Evolutionary conservation across 2,888 invertebrate genomes (phyloP).

Genomic region (Sphaerophoria rueppellii): DNA sequence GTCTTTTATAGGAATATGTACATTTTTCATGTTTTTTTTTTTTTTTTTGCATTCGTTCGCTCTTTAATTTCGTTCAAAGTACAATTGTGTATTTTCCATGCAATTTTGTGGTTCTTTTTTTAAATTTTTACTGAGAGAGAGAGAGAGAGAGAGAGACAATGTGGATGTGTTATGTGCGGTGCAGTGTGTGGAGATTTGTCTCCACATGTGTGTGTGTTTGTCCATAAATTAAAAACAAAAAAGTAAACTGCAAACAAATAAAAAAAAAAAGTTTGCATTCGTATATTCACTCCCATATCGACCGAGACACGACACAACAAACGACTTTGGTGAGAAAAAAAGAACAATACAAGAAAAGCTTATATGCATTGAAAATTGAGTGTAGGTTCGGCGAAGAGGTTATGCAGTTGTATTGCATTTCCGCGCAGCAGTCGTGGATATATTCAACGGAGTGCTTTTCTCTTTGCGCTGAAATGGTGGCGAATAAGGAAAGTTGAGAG

Average conservation of each 20-base stretch:
- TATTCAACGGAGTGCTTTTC: conserved; percentile 6
- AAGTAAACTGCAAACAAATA: conserved; percentile 1
- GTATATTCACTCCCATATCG: conserved; percentile 1
- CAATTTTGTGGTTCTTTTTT: conserved; percentile 43
- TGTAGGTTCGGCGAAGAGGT: neutral
- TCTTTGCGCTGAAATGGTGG: neutral
- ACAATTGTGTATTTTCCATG: conserved; percentile 64
- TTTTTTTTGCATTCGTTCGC: conserved; percentile 35
- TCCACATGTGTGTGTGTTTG: conserved; percentile 12
- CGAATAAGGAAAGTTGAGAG: neutral
- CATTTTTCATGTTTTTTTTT: conserved; percentile 3
- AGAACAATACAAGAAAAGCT: conserved; percentile 13
- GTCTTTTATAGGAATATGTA: too few species aligned
- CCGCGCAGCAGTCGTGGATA: conserved; percentile 52
- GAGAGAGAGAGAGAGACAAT: conserved; percentile 18
- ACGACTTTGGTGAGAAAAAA: conserved; percentile 31
- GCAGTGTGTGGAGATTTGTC: neutral
- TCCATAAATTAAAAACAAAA: conserved; percentile 36
- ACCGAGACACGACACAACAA: neutral
- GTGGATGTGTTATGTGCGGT: conserved; percentile 4
- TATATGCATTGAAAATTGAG: neutral
- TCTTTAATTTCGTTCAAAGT: conserved; percentile 15
- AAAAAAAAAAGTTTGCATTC: conserved; percentile 11
- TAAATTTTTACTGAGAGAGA: conserved; percentile 21
- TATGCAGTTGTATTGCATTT: conserved; percentile 64